Conservation (phyloP, 2,888 invertebrate species). For the Caenorhabditis doughertyi region DNA sequence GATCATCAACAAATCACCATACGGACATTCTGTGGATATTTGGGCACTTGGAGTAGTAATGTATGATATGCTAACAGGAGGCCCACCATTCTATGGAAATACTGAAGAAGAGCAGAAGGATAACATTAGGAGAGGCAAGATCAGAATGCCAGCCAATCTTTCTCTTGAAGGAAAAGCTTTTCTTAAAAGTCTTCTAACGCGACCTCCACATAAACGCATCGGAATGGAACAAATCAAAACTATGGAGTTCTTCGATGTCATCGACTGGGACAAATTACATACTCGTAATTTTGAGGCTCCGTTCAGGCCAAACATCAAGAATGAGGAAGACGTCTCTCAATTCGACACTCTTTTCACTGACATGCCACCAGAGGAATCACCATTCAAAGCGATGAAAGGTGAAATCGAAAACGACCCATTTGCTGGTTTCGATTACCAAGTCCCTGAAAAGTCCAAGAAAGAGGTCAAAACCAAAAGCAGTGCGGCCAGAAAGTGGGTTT, state of each 20-base stretch:
- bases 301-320: background rate
- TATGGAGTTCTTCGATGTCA: background rate
- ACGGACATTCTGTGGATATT: constrained; percentile 21
- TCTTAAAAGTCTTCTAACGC: background rate
- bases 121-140: constrained; percentile 1
- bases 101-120: background rate
- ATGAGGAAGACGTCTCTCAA: constrained; percentile 9
- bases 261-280: constrained; percentile 21
- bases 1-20: background rate
- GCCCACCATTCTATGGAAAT: constrained; percentile 17
- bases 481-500: constrained; percentile 4
- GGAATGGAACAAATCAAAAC: constrained; percentile 2
- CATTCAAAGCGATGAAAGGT: background rate
- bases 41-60: constrained; percentile 32
- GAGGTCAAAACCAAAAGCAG: background rate
- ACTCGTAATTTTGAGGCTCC: background rate
- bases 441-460: background rate
- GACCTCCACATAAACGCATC: background rate
- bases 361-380: background rate
- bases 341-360: constrained; percentile 9
- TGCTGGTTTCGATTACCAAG: background rate
- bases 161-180: background rate
- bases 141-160: background rate
- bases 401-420: background rate
- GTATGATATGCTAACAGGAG: constrained; percentile 32